Percentiles rank a stretch among this genome's conserved stretches.
phyloP scores from a whole-genome alignment of 2,113 vertebrate species.

The Agelaius tricolor region DNA sequence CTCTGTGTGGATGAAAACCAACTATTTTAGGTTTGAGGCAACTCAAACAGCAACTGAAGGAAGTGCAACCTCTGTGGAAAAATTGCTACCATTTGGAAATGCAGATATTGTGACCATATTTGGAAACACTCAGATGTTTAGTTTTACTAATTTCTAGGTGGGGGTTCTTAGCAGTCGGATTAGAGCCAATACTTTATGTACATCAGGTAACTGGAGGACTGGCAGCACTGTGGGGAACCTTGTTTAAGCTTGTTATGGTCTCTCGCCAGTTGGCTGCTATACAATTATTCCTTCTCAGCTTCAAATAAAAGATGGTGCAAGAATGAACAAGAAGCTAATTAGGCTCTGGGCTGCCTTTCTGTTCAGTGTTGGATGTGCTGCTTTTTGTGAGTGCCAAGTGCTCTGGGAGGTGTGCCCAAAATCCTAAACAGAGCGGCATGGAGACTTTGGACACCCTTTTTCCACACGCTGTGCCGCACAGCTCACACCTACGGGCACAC shows the following conservation, averaged over 20 bases:
- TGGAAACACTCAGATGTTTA: constrained; percentile 21
- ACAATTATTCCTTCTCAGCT: constrained; percentile 52
- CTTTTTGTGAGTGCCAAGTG: background rate
- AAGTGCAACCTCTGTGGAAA: background rate
- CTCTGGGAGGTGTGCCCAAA: constrained; percentile 35
- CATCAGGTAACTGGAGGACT: constrained; percentile 55
- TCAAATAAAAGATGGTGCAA: constrained; percentile 67
- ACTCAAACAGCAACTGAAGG: background rate
- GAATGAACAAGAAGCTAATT: constrained; percentile 61
- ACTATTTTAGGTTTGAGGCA: background rate
- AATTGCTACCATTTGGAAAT: constrained; percentile 9
- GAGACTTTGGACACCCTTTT: background rate
- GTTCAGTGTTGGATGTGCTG: constrained; percentile 15
- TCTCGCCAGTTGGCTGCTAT: constrained; percentile 49
- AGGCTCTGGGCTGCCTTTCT: constrained; percentile 53
- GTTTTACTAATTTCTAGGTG: constrained; percentile 26
- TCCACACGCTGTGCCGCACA: background rate
- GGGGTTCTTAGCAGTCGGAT: background rate
- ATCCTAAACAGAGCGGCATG: background rate
- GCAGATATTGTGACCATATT: constrained; percentile 5
- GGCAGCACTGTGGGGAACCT: constrained; percentile 45
- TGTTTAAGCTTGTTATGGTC: constrained; percentile 61
- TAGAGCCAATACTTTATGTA: constrained; percentile 33
- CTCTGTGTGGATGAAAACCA: background rate
- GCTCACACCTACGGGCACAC: background rate